These are phyloP conservation scores for Heteronetta atricapilla DNA, from an alignment of 2,113 vertebrate genomes.

Conservation along the genomic window DNA sequence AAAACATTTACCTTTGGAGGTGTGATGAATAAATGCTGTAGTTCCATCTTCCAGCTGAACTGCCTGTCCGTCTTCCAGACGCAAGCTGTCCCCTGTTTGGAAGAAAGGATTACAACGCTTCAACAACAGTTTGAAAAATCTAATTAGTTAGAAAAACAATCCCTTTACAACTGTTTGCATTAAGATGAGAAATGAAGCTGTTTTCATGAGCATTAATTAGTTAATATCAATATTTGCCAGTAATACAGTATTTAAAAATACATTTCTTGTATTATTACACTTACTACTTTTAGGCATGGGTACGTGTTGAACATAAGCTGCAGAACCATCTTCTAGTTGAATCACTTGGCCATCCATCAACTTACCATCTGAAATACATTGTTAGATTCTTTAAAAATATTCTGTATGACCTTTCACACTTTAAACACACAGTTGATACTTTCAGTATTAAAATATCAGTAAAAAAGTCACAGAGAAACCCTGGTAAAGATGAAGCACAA, in stretches of 20 bases:
- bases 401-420: neutral
- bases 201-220: neutral
- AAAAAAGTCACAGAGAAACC: constrained; percentile 5
- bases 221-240: neutral
- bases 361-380: constrained; percentile 86
- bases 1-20: constrained; percentile 90
- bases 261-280: constrained; percentile 31
- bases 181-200: neutral
- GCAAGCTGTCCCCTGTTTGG: constrained; percentile 88
- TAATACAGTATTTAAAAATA: neutral
- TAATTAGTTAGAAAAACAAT: neutral
- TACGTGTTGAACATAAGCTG: constrained; percentile 96
- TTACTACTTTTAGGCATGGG: constrained; percentile 93
- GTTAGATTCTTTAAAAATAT: neutral
- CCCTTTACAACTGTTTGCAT: neutral
- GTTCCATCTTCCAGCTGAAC: constrained; percentile 98
- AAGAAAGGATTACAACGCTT: neutral
- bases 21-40: constrained; percentile 94
- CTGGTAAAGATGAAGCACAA: neutral
- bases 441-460: neutral
- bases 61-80: constrained; percentile 94
- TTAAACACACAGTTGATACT: neutral
- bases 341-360: constrained; percentile 98
- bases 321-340: constrained; percentile 96
- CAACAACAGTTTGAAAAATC: neutral